phyloP scores from a whole-genome alignment of 2,113 vertebrate species.

The Saccopteryx leptura region DNA sequence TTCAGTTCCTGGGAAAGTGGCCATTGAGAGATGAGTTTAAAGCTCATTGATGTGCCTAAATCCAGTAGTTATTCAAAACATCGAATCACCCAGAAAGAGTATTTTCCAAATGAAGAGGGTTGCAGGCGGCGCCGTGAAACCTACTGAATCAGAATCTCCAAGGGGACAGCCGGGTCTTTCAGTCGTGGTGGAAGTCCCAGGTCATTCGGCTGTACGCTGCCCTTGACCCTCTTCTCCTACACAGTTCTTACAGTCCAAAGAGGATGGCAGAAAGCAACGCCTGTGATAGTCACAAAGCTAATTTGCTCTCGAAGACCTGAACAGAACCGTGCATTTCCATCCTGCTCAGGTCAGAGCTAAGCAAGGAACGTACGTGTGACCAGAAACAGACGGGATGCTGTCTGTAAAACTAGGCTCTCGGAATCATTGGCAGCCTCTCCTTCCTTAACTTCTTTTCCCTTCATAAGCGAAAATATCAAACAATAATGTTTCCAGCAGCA shows the following conservation, averaged over 20 bases:
- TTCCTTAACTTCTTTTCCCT: neutral
- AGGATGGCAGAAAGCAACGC: neutral
- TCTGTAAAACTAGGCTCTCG: rapidly evolving
- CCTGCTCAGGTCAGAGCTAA: neutral
- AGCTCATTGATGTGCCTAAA: neutral
- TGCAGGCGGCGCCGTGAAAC: too few relatives aligned
- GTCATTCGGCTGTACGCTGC: neutral
- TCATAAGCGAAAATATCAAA: neutral
- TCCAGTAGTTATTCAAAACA: neutral
- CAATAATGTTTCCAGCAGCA: neutral
- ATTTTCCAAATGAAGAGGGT: neutral
- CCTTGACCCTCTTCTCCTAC: neutral
- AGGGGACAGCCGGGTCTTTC: neutral
- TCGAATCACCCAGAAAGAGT: neutral
- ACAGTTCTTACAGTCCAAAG: neutral
- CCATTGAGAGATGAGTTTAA: neutral
- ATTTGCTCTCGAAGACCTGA: neutral
- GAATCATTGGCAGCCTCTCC: neutral
- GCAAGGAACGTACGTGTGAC: neutral
- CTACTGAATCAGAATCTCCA: neutral
- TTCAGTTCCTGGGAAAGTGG: neutral
- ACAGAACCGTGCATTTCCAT: neutral
- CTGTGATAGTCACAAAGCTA: neutral
- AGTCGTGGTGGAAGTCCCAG: neutral
- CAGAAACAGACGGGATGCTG: neutral